Base-by-base conservation (phyloP, 2,113 vertebrate species). In the Muntiacus muntjak region DNA sequence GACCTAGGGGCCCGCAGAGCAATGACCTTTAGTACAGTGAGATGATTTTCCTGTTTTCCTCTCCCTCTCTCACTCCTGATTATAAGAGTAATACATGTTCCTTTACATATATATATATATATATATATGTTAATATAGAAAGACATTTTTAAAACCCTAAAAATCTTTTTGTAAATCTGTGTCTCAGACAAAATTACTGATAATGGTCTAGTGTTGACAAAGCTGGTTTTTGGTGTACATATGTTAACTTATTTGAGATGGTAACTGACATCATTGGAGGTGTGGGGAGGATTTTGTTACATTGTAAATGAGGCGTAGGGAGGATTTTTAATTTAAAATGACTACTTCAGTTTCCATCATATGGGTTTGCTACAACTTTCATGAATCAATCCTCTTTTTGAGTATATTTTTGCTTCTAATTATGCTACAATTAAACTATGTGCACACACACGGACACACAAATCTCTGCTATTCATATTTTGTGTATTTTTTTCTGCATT, bases 321-420 rank as follows among this genome's bases (percentile, higher is more conserved):
- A 83, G 52, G 13, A 55, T 40, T 55, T 83, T 40, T 83, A 55
- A 55, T 92, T 87, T 90, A 43, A 30, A 92, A 28, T 57, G 26
- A 45, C 15, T 76, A 30, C n/a, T 60, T 85, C 26, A 54, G 43
- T 96, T 96, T 92, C 23, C 23, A 71, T 95, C 33, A 19, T 55
- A 81, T 17, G 40, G 15, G 64, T 67, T 36, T 85, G 82, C 21
- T 8, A 28, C 6, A 16, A 50, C 74, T 87, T 90, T 95, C 94
- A 81, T 90, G 85, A 96, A 67, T 92, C 28, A 28, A 43, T 95
- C 16, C 55, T 88, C 21, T 52, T 87, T 91, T 52, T 54, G 19
- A 91, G 81, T 52, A 43, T 33, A 87, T 55, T 89, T 82, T 84
- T 94, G 19, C 54, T 97, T 95, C 64, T 71, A 95, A 92, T 36